These are phyloP conservation scores for Galeruca laticollis DNA, from an alignment of 2,888 invertebrate species.

Conservation along the genomic window DNA sequence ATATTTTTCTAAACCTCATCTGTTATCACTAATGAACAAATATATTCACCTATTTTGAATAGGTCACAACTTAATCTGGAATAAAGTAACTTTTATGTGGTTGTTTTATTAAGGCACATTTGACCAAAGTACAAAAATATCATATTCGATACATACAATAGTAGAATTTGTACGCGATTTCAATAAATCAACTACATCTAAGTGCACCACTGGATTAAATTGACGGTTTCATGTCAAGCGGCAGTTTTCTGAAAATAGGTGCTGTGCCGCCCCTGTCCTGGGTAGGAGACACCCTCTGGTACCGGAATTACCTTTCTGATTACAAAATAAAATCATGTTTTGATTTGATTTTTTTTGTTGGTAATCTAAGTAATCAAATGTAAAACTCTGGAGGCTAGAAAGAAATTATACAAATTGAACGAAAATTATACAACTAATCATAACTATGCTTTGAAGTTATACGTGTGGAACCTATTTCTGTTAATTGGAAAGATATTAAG, in stretches of 20 bases:
- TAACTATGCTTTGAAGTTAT: not conserved
- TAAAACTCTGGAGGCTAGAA: not conserved
- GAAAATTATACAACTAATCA: not conserved
- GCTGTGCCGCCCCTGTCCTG: constrained; percentile 55
- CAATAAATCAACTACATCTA: not conserved
- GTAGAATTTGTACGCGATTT: too few species aligned
- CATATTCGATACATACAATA: too few species aligned
- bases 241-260: constrained; percentile 58
- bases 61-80: too few species aligned
- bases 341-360: constrained; percentile 51
- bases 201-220: not conserved
- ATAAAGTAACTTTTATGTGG: too few species aligned
- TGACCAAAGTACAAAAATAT: too few species aligned
- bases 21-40: too few species aligned
- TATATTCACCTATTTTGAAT: too few species aligned
- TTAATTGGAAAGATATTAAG: too few species aligned
- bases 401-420: not conserved
- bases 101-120: too few species aligned
- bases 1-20: too few species aligned
- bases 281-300: constrained; percentile 66
- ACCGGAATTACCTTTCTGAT: constrained; percentile 65
- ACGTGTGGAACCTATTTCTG: too few species aligned
- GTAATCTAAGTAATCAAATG: constrained; percentile 33
- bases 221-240: constrained; percentile 60
- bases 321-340: constrained; percentile 64